These are phyloP conservation scores for Helostoma temminkii DNA, from an alignment of 2,797 vertebrate genomes.

Conservation along the genomic window DNA sequence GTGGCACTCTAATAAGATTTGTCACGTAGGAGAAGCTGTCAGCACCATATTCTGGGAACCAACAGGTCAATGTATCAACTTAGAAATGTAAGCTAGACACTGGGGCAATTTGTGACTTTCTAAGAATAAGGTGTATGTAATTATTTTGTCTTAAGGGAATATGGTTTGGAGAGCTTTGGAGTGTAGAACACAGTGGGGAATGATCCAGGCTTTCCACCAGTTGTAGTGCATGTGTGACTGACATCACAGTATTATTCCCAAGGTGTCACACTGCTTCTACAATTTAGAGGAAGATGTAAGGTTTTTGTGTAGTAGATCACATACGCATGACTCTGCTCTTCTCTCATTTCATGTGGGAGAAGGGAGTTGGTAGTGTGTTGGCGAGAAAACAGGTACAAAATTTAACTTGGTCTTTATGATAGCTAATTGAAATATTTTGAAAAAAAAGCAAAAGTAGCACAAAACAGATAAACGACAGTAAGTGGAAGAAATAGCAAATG, in stretches of 20 bases:
- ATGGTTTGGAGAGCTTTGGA: constrained; percentile 44
- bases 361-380: constrained; percentile 37
- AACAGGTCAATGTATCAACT: constrained; percentile 48
- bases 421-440: constrained; percentile 72
- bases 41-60: constrained; percentile 39
- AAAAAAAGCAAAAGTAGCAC: constrained; percentile 40
- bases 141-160: constrained; percentile 40
- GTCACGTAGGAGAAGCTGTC: constrained; percentile 43
- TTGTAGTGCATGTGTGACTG: constrained; percentile 41
- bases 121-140: constrained; percentile 47
- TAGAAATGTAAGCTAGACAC: constrained; percentile 35
- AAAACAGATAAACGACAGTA: constrained; percentile 64
- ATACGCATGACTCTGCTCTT: constrained; percentile 34
- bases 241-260: constrained; percentile 67
- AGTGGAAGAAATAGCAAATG: constrained; percentile 50
- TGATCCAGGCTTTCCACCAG: constrained; percentile 32
- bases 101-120: constrained; percentile 40
- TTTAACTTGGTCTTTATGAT: constrained; percentile 53
- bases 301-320: constrained; percentile 47
- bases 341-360: constrained; percentile 46
- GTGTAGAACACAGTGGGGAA: constrained; percentile 34
- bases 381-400: constrained; percentile 52
- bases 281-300: constrained; percentile 46
- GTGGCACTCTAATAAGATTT: constrained; percentile 66
- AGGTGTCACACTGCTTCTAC: constrained; percentile 54